Conservation (phyloP, 2,113 vertebrate species). For the Strigops habroptila region DNA sequence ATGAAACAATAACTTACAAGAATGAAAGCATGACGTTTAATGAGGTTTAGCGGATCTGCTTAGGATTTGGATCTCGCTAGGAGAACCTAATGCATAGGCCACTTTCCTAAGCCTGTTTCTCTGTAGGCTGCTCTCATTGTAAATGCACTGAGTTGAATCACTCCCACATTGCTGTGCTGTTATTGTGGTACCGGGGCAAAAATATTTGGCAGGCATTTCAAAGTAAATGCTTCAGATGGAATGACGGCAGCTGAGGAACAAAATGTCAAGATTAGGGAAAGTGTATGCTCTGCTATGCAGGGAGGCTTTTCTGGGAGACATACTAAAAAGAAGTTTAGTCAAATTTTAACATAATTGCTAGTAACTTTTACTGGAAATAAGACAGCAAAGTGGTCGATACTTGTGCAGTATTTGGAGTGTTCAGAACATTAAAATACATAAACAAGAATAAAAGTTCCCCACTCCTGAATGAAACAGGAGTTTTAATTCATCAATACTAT, state of each 20-base stretch:
- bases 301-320: conserved; percentile 40
- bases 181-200: conserved; percentile 74
- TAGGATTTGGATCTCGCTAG: background rate
- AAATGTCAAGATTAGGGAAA: conserved; percentile 71
- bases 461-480: background rate
- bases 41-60: background rate
- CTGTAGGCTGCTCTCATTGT: background rate
- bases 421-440: background rate
- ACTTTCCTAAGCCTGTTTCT: background rate
- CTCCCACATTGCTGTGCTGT: conserved; percentile 62
- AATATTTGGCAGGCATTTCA: conserved; percentile 78
- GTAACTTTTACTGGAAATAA: background rate
- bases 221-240: conserved; percentile 70
- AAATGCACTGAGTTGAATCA: conserved; percentile 51
- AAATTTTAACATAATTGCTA: conserved; percentile 24
- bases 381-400: background rate
- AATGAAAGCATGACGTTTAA: background rate
- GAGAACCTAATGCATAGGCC: background rate
- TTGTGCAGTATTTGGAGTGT: background rate
- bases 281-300: conserved; percentile 46
- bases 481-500: conserved; percentile 37
- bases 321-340: conserved; percentile 25
- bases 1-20: background rate
- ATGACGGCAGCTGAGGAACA: conserved; percentile 65
- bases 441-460: conserved; percentile 2